phyloP scores from a whole-genome alignment of 2,113 vertebrate genomes.

The Tragelaphus buxtoni region DNA sequence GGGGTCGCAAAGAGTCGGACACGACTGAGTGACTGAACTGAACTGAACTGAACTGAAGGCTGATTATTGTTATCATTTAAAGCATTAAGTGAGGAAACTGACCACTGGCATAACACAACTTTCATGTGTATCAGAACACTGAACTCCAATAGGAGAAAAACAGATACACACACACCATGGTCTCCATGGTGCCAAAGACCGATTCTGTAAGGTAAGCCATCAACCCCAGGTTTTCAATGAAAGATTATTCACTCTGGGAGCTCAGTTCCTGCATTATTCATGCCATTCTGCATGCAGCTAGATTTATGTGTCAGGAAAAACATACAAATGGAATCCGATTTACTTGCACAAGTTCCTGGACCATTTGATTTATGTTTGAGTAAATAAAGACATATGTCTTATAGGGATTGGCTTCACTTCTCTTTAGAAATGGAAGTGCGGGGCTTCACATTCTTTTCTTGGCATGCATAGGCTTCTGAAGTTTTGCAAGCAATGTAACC shows the following conservation, averaged over 20 bases:
- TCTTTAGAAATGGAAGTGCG: constrained; percentile 68
- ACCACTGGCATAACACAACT: neutral
- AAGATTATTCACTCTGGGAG: constrained; percentile 80
- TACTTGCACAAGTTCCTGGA: constrained; percentile 80
- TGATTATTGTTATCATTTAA: neutral
- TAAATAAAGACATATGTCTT: constrained; percentile 85
- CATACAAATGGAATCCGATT: constrained; percentile 87
- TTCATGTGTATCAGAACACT: neutral
- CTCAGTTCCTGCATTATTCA: constrained; percentile 82
- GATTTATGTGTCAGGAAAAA: constrained; percentile 89
- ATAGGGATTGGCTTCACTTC: constrained; percentile 72
- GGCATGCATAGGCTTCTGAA: constrained; percentile 43
- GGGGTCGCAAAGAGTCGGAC: rapidly evolving
- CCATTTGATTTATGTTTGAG: constrained; percentile 82
- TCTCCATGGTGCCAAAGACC: constrained; percentile 33
- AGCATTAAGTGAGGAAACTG: neutral
- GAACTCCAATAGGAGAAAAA: neutral
- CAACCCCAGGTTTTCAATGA: constrained; percentile 73
- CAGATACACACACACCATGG: neutral
- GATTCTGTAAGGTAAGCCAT: constrained; percentile 76
- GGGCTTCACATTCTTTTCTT: constrained; percentile 73
- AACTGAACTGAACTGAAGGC: no score
- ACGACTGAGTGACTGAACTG: no score
- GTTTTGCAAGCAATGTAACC: neutral
- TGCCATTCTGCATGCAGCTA: constrained; percentile 79